These are phyloP conservation scores for Campylorhamphus procurvoides DNA, from an alignment of 2,113 vertebrate species.

Conservation along the genomic window DNA sequence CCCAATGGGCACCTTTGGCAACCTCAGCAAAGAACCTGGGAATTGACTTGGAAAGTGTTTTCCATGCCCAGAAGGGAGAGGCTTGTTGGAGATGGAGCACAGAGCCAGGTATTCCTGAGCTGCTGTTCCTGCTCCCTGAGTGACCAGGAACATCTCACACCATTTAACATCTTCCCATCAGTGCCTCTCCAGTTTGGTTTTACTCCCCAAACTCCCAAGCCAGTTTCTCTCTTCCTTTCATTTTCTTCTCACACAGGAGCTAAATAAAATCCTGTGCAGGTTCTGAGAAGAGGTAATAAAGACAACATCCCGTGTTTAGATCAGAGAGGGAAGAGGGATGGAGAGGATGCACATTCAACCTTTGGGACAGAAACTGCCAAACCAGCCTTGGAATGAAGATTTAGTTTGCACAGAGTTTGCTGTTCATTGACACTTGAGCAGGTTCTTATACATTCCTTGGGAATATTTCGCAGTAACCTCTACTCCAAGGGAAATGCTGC, in stretches of 20 bases:
- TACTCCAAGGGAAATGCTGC: neutral
- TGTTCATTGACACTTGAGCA: neutral
- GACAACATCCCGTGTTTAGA: neutral
- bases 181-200: neutral
- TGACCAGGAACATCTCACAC: neutral
- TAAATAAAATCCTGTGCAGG: neutral
- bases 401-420: neutral
- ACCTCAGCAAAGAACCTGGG: neutral
- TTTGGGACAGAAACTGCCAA: neutral
- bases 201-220: neutral
- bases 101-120: neutral
- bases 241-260: neutral
- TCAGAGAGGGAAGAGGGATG: neutral
- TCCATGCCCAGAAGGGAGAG: neutral
- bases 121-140: neutral
- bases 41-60: neutral
- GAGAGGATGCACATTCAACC: neutral
- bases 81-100: neutral
- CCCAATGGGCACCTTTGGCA: conserved; percentile 41
- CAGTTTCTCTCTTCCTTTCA: neutral
- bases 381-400: neutral
- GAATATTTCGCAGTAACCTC: neutral
- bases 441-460: neutral
- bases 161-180: neutral
- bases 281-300: neutral